Evolutionary conservation across 2,888 invertebrate species (phyloP), one percentile per base, ranked within the genome.

Genomic region (Tetragnatha montana): DNA sequence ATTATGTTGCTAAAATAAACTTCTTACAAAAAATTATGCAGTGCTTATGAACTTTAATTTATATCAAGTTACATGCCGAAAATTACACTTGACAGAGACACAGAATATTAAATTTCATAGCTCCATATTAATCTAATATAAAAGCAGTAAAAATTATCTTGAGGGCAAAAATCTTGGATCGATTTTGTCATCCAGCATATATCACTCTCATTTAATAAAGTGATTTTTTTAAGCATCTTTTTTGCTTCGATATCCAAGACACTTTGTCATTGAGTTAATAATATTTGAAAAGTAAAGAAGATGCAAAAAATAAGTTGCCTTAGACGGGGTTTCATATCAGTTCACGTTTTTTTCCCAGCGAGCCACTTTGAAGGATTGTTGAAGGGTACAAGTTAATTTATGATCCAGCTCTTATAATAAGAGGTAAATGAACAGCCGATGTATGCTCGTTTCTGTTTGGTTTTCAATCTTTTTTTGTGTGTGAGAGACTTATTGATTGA

Each of bases 171-270:
- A 50, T 76, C 76, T 76, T 50, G 19, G 50, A 76, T 76, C 76
- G 76, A 76, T 76, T 50, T 50, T 50, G 50, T 49, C n/a, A 76
- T 76, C 76, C 49, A 76, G 49, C 76, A 76, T 76, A 76, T 49
- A 76, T 76, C 76, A 76, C 49, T 76, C 50, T 76, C 76, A 76
- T 76, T 76, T 76, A 76, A 76, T 50, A 76, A 76, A 49, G 50
- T n/a, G 19, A 76, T 76, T 76, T 21, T n/a, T 76, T 76, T 50
- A 76, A 76, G 49, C 50, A 19, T 50, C 21, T 74, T 76, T 76
- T 76, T 47, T 76, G 19, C 17, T n/a, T n/a, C 8, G 49, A 19
- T 76, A 76, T 76, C 76, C 50, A 14, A 76, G 76, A 76, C 76
- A 76, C 76, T 76, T 76, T 76, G 76, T 76, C 50, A 76, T 10